These are phyloP conservation scores for Mesocricetus auratus DNA, from an alignment of 2,113 vertebrate species.

Conservation along the genomic window DNA sequence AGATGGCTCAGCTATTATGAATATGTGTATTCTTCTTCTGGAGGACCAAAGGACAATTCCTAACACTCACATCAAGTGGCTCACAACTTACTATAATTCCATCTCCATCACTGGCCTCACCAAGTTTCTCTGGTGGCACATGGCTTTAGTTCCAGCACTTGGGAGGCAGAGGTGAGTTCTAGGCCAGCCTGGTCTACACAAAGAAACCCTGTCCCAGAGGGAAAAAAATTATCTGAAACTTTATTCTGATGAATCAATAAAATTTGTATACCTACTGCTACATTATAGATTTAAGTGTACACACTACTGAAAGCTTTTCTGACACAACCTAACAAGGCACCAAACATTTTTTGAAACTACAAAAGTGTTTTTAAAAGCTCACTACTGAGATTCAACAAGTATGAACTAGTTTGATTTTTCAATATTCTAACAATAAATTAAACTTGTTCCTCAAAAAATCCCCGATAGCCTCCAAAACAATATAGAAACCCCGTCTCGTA, in stretches of 20 bases:
- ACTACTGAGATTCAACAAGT: constrained; percentile 2
- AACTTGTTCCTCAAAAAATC: constrained; percentile 50
- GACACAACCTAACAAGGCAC: not conserved
- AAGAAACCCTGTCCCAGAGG: no score
- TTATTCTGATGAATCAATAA: constrained; percentile 1
- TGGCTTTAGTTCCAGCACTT: no score
- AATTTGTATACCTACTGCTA: constrained; percentile 29
- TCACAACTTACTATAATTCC: not conserved
- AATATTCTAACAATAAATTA: constrained; percentile 22
- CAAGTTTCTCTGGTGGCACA: not conserved
- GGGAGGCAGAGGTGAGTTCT: no score
- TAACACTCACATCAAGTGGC: not conserved
- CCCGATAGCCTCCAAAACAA: no score
- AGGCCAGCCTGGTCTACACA: no score
- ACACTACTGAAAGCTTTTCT: not conserved
- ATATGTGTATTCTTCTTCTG: not conserved
- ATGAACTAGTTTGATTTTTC: constrained; percentile 35
- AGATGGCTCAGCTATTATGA: not conserved
- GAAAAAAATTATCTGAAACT: not conserved
- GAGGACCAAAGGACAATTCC: not conserved
- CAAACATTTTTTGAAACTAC: not conserved
- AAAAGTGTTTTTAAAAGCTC: constrained; percentile 26
- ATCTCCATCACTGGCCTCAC: not conserved
- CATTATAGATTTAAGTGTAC: not conserved
- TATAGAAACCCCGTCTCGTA: no score